A percentile compares a stretch with the other conserved stretches of the same genome.
phyloP scores from a whole-genome alignment of 2,888 invertebrate species.

The Prenolepis imparis region DNA sequence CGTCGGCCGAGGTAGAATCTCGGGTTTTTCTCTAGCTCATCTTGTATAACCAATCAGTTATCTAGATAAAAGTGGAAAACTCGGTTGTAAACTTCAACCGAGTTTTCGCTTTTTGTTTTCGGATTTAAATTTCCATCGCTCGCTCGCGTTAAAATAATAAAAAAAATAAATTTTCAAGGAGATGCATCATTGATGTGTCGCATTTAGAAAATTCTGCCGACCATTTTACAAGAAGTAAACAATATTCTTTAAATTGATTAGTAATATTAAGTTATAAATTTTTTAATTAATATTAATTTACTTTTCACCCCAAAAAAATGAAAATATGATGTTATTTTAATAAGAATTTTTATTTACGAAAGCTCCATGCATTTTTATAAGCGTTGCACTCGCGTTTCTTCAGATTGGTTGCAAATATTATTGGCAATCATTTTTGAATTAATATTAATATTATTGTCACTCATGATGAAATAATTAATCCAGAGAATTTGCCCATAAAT shows the following conservation, averaged over 20 bases:
- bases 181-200: background rate
- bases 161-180: background rate
- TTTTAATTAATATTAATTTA: background rate
- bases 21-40: background rate
- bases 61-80: background rate
- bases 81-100: background rate
- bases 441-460: background rate
- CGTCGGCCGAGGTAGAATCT: background rate
- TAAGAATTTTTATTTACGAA: background rate
- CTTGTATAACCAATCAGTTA: background rate
- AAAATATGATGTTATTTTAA: background rate
- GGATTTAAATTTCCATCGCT: background rate
- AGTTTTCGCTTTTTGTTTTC: background rate
- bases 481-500: background rate
- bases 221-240: background rate
- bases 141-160: background rate
- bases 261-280: background rate
- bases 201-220: background rate
- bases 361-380: background rate
- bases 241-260: conserved; percentile 8
- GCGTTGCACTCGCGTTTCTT: background rate
- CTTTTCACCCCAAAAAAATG: background rate
- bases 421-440: background rate
- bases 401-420: background rate
- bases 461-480: background rate